phyloP scores from a whole-genome alignment of 2,888 invertebrate species.

The Phorcus lineatus region DNA sequence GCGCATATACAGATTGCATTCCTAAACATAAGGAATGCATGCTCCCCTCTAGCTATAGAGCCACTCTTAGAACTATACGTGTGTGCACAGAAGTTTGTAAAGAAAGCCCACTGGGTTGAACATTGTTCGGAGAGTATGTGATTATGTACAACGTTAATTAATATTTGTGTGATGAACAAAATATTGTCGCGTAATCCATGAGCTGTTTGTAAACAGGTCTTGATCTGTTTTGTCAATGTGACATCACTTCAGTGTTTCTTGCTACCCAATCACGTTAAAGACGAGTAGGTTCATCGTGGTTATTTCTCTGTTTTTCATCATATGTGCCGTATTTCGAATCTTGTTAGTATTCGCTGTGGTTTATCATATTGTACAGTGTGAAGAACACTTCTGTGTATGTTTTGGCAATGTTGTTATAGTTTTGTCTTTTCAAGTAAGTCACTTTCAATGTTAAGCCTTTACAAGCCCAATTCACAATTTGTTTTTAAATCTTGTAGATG shows the following conservation, averaged over 20 bases:
- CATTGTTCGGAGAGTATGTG: conserved; percentile 18
- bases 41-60: neutral
- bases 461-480: neutral
- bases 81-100: conserved; percentile 11
- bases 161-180: conserved; percentile 15
- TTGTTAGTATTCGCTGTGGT: conserved; percentile 3
- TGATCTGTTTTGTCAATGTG: neutral
- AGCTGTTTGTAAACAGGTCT: neutral
- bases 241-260: neutral
- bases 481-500: conserved; percentile 12
- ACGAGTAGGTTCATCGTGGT: neutral
- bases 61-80: neutral
- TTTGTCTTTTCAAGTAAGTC: neutral
- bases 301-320: neutral
- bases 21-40: neutral
- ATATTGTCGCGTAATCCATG: neutral
- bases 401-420: conserved; percentile 16
- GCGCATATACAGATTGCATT: neutral
- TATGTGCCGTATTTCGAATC: conserved; percentile 4
- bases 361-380: conserved; percentile 3
- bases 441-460: conserved; percentile 7
- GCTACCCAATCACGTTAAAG: neutral
- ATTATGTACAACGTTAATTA: conserved; percentile 4
- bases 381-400: neutral
- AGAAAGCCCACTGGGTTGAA: too few relatives aligned